These are phyloP conservation scores for Callospermophilus lateralis DNA, from an alignment of 2,113 vertebrate genomes.

Conservation along the genomic window DNA sequence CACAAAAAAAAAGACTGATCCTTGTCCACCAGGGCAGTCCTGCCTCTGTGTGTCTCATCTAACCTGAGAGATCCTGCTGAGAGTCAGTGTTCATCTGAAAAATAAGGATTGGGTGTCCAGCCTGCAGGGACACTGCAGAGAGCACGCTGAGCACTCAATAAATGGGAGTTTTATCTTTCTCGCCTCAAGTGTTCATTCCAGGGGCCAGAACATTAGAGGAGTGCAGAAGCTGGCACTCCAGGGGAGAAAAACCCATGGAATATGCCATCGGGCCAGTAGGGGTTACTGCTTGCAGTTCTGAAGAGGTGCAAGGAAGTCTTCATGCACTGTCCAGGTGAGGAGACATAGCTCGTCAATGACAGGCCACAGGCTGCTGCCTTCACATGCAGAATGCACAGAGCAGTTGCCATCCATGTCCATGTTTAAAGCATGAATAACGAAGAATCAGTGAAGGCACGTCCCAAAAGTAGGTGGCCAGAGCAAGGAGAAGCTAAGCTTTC, in stretches of 20 bases:
- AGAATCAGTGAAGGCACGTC: not conserved
- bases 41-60: not conserved
- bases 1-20: not conserved
- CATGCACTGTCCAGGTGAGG: no score
- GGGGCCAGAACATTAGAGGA: no score
- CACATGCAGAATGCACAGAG: not conserved
- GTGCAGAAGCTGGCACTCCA: accelerated
- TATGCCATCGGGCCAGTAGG: accelerated
- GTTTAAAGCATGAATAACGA: not conserved
- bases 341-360: not conserved
- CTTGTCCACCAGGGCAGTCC: not conserved
- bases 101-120: not conserved
- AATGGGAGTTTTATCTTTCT: accelerated
- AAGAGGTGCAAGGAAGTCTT: not conserved
- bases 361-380: not conserved
- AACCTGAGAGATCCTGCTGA: not conserved
- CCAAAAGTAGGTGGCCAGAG: not conserved
- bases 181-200: not conserved
- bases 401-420: not conserved
- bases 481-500: not conserved
- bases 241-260: not conserved
- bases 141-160: not conserved
- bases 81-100: not conserved
- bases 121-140: not conserved
- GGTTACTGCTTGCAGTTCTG: not conserved